phyloP scores from a whole-genome alignment of 2,888 invertebrate genomes.

The Mylabris sibirica region DNA sequence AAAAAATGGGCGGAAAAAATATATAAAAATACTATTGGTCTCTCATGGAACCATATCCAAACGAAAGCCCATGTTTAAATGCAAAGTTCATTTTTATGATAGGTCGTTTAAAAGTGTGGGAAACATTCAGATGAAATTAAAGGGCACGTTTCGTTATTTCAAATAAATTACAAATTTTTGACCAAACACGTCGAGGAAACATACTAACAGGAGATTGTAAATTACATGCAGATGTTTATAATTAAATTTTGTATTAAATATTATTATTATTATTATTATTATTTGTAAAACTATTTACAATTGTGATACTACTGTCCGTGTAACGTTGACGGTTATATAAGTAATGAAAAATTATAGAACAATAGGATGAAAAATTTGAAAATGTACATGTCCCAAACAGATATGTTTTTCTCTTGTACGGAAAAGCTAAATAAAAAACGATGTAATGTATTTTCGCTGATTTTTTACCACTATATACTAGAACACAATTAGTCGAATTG shows the following conservation, averaged over 20 bases:
- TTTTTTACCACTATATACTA: too few species aligned
- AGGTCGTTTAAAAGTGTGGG: background rate
- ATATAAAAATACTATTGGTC: background rate
- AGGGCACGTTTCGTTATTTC: background rate
- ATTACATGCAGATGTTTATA: background rate
- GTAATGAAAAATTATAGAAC: background rate
- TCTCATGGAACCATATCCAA: constrained; percentile 9
- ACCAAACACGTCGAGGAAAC: background rate
- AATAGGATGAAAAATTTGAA: constrained; percentile 4
- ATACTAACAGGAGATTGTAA: background rate
- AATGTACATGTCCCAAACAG: constrained; percentile 1
- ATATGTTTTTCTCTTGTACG: background rate
- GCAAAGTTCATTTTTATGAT: constrained; percentile 13
- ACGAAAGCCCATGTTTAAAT: constrained; percentile 14
- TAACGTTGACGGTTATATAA: background rate
- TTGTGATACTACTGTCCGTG: background rate
- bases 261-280: background rate
- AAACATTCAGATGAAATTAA: constrained; percentile 6
- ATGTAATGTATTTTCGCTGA: background rate
- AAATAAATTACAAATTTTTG: background rate
- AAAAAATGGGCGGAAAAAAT: background rate
- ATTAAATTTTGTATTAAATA: background rate
- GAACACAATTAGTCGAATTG: too few species aligned
- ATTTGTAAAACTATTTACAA: background rate
- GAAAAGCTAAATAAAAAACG: background rate